Evolutionary conservation across 1,140 invertebrate genomes (phyloP), one percentile per base, ranked within the genome.

Genomic region (Drosophila orena): DNA sequence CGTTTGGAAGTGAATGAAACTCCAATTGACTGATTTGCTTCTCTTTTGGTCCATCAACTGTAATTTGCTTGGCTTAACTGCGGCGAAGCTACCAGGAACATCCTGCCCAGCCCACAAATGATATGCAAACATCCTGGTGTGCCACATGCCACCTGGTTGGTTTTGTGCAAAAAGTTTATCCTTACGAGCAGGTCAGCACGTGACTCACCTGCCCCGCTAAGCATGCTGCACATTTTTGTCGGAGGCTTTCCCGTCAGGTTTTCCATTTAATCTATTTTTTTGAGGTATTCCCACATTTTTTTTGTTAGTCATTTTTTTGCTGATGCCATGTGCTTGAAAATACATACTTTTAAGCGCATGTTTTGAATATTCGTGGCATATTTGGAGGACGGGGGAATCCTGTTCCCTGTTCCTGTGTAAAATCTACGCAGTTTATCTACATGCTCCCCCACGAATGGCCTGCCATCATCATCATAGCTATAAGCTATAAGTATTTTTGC

Each of bases 301-400:
- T 30, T 30, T 30, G 17, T 17, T 17, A 17, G 17, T 17, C 17
- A 17, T 17, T 30, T 53, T 61, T 64, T 38, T 74, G 58, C 50
- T 65, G 54, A 52, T 62, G 64, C 64, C 74, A 77, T 81, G 73
- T 78, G 69, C 83, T 86, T 61, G 61, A 62, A 80, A 81, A 81
- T 81, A 86, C 83, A 68, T 65, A 65, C 43, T 81, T 86, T 86
- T 66, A 65, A 86, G 83, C 61, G 84, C 83, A 86, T 88, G 84
- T 88, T 88, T 88, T 88, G 83, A 88, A 88, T 88, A 86, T 88
- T 88, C 83, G 71, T 64, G 81, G 46, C 70, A 86, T 88, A 76
- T 88, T 88, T 78, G n/a, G 34, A 7, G 43, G 50, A 12, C 14
- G 50, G 20, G 20, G n/a, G 8, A 27, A 8, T 64, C 61, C 68